phyloP scores from a whole-genome alignment of 1,140 invertebrate species.

The Trichoplusia ni region DNA sequence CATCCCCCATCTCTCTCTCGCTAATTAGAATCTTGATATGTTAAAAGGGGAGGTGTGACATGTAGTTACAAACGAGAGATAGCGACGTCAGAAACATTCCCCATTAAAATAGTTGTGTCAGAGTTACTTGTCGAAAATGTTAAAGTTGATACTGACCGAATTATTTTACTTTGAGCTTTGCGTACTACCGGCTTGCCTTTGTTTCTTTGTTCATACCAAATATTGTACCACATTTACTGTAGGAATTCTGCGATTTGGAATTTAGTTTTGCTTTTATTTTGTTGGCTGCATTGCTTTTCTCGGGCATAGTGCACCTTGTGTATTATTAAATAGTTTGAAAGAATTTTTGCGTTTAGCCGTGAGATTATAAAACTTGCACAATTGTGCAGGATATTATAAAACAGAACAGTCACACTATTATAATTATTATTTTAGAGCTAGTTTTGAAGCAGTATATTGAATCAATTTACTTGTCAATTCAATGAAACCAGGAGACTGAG shows the following conservation, averaged over 20 bases:
- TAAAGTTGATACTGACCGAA: conserved; percentile 34
- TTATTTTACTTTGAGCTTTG: conserved; percentile 39
- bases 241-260: neutral
- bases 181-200: neutral
- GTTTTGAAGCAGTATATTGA: too few species aligned
- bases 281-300: neutral
- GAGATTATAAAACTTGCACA: too few species aligned
- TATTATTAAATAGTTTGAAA: neutral
- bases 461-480: too few species aligned
- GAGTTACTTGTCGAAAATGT: conserved; percentile 44
- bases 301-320: neutral
- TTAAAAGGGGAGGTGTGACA: conserved; percentile 27
- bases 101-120: conserved; percentile 50
- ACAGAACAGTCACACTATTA: too few species aligned
- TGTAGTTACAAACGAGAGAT: conserved; percentile 40
- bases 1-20: conserved; percentile 24
- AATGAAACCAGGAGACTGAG: too few species aligned
- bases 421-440: too few species aligned
- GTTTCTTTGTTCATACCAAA: conserved; percentile 5
- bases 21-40: conserved; percentile 1
- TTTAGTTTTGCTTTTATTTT: neutral
- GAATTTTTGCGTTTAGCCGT: too few species aligned
- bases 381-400: too few species aligned
- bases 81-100: conserved; percentile 45
- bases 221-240: neutral